Base-by-base conservation (phyloP, 2,888 invertebrate genomes). In the Dorcus hopei region DNA sequence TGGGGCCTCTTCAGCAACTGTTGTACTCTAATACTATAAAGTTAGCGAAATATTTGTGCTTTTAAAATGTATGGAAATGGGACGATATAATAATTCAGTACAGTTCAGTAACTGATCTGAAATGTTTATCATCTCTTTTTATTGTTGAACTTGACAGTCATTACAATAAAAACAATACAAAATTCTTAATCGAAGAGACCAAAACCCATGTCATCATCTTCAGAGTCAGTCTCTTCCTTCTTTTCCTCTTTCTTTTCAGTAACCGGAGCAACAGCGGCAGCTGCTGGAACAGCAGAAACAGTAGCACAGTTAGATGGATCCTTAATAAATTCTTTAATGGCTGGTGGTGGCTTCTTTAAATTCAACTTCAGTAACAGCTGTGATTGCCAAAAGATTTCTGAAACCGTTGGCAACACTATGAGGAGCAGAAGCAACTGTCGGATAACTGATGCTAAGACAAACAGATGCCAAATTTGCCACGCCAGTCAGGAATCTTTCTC, bases 361-460 rank as follows among this genome's bases (percentile, higher is more conserved):
- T 63, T 92, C 91, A 65, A 97, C 88, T 62, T 99, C 97, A 56
- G 98, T 97, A 72, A 88, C 93, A 57, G 97, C 96, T 72, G 99
- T 98, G 74, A 99, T 83, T 66, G 98, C 95, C 84, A 99, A 84
- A 75, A 99, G 82, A 81, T 97, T 97, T 87, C 95, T 97, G 88
- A 99, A 95, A 65, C 97, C 98, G 75, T 97, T 96, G 80, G 92
- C 92, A 74, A 99, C 87, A 80, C 95, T 95, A 84, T 99, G 99
- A 58, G 99, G 97, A 48, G 88, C 97, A 52, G 98, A 98, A 45
- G 97, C 98, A 66, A 95, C 81, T 11, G 97, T 99, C 64, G 99
- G 98, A 82, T 98, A 98, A 63, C 94, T 93, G 76, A 98, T 93
- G 67, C 88, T 82, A 79, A 99, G 85, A 74, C 94, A 98, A 23